Base-by-base conservation (phyloP, 2,888 invertebrate species). In the Leptopilina myrica region DNA sequence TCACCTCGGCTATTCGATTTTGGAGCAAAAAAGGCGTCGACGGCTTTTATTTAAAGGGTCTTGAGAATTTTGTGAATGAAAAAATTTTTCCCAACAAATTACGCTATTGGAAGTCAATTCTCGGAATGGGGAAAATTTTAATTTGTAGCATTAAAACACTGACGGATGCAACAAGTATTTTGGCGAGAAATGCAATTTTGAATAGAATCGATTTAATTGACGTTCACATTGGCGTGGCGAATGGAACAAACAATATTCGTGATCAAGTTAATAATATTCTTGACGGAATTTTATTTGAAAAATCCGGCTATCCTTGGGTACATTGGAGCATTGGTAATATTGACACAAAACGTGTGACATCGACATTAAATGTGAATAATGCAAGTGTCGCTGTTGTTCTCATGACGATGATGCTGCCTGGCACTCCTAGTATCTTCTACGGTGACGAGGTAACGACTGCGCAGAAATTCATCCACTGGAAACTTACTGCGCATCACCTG, bases 31-130 rank as follows among this genome's bases (percentile, higher is more conserved):
- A 94, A 82, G 96, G 96, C 8, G 96, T 98, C 4, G 97, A 98
- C 91, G 98, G 98, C 0, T 97, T 98, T 91, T 97, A 97, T 89
- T 92, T 98, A 8, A 97, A 97, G 90, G 96, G 96, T 11, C 91
- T 97, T 33, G 95, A 96, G 87, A 91, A 94, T 80, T 94, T 95
- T 87, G 92, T 94, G 5, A 92, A 94, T 64, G 94, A 96, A 85
- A 89, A 92, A 0, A 92, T 94, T 86, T 94, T 96, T 85, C 91
- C 92, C 0, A 92, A 92, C 75, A 93, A 94, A 62, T 88, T 97
- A 26, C 93, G 93, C 14, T 91, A 94, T 78, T 97, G 96, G 96
- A 96, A 95, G 88, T 92, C 93, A 82, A 92, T 95, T 11, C 89
- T 96, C 40, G 96, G 95, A 0, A 88, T 89, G 15, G 92, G 94